Evolutionary conservation across 2,888 invertebrate genomes (phyloP).

Genomic region (Sinopyrophorus schimmeli): DNA sequence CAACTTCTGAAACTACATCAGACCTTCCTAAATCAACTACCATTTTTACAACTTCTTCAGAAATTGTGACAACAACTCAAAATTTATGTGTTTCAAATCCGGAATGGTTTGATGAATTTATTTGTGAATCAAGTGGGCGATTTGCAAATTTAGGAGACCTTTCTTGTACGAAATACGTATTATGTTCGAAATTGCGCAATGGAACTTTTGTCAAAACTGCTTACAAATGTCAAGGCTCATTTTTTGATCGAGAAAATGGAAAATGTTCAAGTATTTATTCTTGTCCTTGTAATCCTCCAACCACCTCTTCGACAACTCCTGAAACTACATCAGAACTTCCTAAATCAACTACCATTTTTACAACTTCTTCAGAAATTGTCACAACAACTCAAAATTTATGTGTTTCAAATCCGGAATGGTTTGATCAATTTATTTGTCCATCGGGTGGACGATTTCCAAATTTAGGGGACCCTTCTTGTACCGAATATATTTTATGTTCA

Average conservation of each 20-base stretch:
- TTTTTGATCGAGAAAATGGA: conserved; percentile 33
- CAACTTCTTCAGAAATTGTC: background rate
- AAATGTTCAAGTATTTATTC: conserved; percentile 30
- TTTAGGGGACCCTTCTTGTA: conserved; percentile 43
- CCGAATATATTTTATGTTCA: conserved; percentile 34
- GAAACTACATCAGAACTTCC: background rate
- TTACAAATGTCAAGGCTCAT: conserved; percentile 34
- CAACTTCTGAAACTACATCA: too few species aligned
- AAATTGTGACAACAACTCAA: too few species aligned
- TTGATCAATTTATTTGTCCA: conserved; percentile 50
- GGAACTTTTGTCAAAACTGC: conserved; percentile 47
- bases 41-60: too few species aligned
- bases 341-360: background rate
- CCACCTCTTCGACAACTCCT: background rate
- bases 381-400: too few species aligned
- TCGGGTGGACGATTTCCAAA: conserved; percentile 55
- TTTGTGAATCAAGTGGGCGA: conserved; percentile 54
- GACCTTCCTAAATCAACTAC: too few species aligned
- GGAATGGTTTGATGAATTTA: too few species aligned
- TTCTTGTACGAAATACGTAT: conserved; percentile 33
- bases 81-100: too few species aligned
- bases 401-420: too few species aligned
- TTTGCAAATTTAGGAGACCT: conserved; percentile 52
- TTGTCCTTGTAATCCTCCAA: conserved; percentile 29
- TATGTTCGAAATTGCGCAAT: conserved; percentile 31